A percentile compares a stretch with the other conserved stretches of the same genome.
phyloP scores from a whole-genome alignment of 1,140 invertebrate species.

The Eumaeus atala region DNA sequence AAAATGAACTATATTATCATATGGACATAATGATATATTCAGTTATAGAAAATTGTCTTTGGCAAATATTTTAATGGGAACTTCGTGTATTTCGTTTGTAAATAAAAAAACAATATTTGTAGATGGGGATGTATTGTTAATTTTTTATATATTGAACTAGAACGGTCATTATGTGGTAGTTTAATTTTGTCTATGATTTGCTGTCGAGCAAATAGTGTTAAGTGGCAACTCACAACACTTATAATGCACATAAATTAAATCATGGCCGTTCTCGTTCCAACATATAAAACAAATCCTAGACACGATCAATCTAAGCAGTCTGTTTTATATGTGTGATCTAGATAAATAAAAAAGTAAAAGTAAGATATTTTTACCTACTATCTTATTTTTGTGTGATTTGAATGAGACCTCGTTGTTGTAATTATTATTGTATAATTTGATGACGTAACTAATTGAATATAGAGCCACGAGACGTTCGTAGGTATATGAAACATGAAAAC shows the following conservation, averaged over 20 bases:
- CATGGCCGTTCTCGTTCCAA: constrained; percentile 10
- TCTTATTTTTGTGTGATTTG: constrained; percentile 44
- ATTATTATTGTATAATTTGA: constrained; percentile 20
- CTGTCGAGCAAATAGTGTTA: neutral
- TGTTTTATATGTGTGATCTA: constrained; percentile 52
- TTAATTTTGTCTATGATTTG: too few relatives aligned
- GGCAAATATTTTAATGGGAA: neutral
- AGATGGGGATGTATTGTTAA: constrained; percentile 20
- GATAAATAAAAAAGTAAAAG: constrained; percentile 48
- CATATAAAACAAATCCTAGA: constrained; percentile 20
- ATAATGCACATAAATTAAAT: neutral
- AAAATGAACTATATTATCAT: neutral
- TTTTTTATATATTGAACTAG: constrained; percentile 21
- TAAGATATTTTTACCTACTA: constrained; percentile 58
- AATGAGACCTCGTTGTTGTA: constrained; percentile 52
- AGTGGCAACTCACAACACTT: neutral
- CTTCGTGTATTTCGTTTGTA: constrained; percentile 6
- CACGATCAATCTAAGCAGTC: constrained; percentile 40
- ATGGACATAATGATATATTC: neutral
- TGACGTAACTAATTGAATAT: neutral
- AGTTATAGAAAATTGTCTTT: neutral
- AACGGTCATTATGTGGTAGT: too few relatives aligned
- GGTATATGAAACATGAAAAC: too few relatives aligned
- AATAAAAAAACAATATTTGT: constrained; percentile 3
- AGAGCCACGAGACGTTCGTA: neutral